Evolutionary conservation across 2,888 invertebrate species (phyloP).

Genomic region (Eristalis arbustorum): DNA sequence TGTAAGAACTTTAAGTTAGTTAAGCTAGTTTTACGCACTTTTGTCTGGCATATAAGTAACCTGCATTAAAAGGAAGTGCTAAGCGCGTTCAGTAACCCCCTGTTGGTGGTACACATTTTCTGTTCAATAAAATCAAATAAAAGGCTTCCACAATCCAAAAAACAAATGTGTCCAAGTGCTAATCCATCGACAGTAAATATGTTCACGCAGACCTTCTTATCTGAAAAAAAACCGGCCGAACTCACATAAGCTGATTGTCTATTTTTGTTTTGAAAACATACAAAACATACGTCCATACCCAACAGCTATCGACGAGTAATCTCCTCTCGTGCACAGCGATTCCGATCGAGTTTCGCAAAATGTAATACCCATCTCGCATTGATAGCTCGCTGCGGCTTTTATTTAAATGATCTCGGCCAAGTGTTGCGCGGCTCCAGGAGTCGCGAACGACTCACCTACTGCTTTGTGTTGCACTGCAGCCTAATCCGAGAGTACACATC

Average conservation of each 20-base stretch:
- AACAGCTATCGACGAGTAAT: not conserved
- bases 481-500: not conserved
- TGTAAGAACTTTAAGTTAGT: too few species aligned
- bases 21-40: too few species aligned
- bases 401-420: not conserved
- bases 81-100: too few species aligned
- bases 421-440: not conserved
- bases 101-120: too few species aligned
- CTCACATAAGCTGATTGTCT: not conserved
- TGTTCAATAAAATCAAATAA: too few species aligned
- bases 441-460: not conserved
- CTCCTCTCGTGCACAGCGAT: not conserved
- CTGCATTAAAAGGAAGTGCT: too few species aligned
- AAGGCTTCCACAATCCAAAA: too few species aligned
- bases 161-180: too few species aligned
- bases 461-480: not conserved
- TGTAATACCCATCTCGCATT: slow-evolving; percentile 1
- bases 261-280: not conserved
- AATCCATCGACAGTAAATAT: too few species aligned
- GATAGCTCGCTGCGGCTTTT: not conserved
- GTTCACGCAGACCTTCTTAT: too few species aligned
- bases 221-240: too few species aligned
- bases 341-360: not conserved
- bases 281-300: not conserved
- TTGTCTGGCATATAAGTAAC: too few species aligned